Percentiles rank a stretch among this genome's conserved stretches.
These are phyloP conservation scores for Siniperca obscura DNA, from an alignment of 2,797 vertebrate species.

Conservation along the genomic window DNA sequence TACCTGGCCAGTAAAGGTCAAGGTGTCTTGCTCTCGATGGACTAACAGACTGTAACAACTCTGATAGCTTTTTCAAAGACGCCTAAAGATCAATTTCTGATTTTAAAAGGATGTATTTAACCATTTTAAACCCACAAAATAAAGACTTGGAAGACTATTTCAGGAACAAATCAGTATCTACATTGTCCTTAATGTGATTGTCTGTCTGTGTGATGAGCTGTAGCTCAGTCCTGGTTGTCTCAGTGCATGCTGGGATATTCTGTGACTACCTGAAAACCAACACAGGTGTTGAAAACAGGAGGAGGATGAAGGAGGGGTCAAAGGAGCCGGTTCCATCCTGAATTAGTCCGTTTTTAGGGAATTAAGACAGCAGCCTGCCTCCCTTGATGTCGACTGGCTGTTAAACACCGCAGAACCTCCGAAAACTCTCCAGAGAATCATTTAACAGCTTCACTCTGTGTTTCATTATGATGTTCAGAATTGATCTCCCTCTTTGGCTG, in stretches of 20 bases:
- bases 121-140: too few species aligned
- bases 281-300: background rate
- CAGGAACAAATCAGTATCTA: too few species aligned
- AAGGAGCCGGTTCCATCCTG: background rate
- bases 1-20: too few species aligned
- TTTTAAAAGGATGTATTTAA: background rate
- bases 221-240: background rate
- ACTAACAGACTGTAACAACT: background rate
- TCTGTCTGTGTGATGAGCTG: background rate
- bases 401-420: conserved; percentile 24
- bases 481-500: conserved; percentile 67
- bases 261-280: background rate
- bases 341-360: conserved; percentile 12
- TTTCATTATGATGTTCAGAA: conserved; percentile 59
- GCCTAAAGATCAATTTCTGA: background rate
- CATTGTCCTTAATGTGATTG: background rate
- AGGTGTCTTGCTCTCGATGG: too few species aligned
- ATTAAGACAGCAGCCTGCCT: conserved; percentile 5
- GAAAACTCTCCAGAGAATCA: conserved; percentile 49
- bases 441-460: conserved; percentile 68
- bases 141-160: too few species aligned
- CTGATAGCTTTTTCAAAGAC: background rate
- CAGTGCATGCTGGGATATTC: conserved; percentile 20
- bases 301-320: background rate
- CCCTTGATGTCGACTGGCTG: conserved; percentile 32